Conservation (phyloP, 1,140 invertebrate genomes). For the Scaptodrosophila lebanonensis region DNA sequence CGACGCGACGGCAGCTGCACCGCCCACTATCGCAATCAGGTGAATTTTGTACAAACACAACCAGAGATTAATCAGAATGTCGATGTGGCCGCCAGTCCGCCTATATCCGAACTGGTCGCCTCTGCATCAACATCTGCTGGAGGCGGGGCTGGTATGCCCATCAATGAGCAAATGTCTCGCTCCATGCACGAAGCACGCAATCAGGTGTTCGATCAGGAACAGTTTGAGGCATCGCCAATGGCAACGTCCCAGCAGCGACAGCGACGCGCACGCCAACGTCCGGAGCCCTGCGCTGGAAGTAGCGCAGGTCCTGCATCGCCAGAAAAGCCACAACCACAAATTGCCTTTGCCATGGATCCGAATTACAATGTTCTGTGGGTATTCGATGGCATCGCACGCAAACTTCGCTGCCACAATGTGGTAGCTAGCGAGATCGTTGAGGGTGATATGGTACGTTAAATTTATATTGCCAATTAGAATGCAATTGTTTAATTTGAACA, state of each 20-base stretch:
- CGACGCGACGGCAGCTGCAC: conserved; percentile 89
- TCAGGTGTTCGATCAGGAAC: conserved; percentile 72
- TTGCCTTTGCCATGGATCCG: conserved; percentile 85
- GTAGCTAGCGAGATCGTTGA: conserved; percentile 82
- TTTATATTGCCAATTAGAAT: not conserved
- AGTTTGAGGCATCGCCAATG: conserved; percentile 2
- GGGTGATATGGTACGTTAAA: conserved; percentile 45
- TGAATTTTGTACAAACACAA: conserved; percentile 79
- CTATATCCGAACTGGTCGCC: conserved; percentile 16
- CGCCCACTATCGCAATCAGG: conserved; percentile 86
- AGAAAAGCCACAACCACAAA: conserved; percentile 54
- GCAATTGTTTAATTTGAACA: not conserved
- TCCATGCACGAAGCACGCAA: conserved; percentile 75
- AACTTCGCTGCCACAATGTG: conserved; percentile 90
- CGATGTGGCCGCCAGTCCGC: conserved; percentile 34
- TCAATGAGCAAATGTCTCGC: conserved; percentile 74
- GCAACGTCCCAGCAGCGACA: not conserved
- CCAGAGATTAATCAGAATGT: conserved; percentile 72
- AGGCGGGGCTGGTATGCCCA: conserved; percentile 44
- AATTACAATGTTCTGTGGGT: conserved; percentile 91
- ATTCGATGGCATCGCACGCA: conserved; percentile 84
- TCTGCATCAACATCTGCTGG: conserved; percentile 13
- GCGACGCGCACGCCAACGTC: conserved; percentile 18
- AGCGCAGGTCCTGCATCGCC: conserved; percentile 6
- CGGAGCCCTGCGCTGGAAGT: not conserved